These are phyloP conservation scores for Narcine bancroftii DNA, from an alignment of 2,113 vertebrate species.

Conservation along the genomic window DNA sequence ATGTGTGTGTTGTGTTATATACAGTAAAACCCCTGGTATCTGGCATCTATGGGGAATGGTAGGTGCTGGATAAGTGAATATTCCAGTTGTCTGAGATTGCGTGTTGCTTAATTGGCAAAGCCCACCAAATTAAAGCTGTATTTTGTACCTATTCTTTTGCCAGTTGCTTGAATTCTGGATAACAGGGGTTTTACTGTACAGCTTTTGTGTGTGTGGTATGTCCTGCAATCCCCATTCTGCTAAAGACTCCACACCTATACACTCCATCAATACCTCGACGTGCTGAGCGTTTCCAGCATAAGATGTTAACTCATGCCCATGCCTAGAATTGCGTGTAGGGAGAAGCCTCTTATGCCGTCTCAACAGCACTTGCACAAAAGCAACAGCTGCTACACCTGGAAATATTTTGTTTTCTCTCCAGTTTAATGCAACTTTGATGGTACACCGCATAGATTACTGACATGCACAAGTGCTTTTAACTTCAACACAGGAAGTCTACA, in stretches of 20 bases:
- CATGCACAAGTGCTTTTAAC: slow-evolving; percentile 12
- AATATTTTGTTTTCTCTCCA: slow-evolving; percentile 17
- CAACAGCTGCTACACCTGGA: slow-evolving; percentile 20
- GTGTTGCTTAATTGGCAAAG: no score
- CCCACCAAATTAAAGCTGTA: no score
- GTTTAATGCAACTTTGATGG: slow-evolving; percentile 31
- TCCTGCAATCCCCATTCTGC: background rate
- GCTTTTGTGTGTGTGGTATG: background rate
- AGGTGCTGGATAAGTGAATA: no score
- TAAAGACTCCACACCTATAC: background rate
- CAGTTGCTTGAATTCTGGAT: no score
- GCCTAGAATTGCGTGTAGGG: background rate
- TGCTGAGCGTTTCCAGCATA: background rate
- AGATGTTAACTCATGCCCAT: background rate
- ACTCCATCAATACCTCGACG: background rate
- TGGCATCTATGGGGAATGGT: no score
- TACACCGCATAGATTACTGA: slow-evolving; percentile 22
- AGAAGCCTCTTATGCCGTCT: background rate
- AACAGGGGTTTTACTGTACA: no score
- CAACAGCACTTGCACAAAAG: background rate
- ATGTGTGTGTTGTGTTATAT: background rate
- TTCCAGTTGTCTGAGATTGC: no score
- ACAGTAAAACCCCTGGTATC: no score
- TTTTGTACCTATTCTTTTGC: no score
- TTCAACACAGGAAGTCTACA: slow-evolving; percentile 26